Evolutionary conservation across 2,888 invertebrate species (phyloP).

Genomic region (Lucinisca nassula): DNA sequence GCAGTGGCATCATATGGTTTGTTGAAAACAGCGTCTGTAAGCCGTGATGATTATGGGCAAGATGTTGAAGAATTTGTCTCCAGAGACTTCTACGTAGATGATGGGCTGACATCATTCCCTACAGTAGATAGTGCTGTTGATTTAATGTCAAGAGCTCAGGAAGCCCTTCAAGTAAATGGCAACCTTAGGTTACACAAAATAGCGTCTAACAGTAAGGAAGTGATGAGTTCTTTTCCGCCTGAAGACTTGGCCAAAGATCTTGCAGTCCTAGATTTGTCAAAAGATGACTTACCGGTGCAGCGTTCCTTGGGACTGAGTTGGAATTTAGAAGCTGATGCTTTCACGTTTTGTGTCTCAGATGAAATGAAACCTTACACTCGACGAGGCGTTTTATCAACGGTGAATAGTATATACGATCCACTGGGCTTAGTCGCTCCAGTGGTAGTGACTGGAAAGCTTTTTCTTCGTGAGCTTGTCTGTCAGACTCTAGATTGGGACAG

Average conservation of each 20-base stretch:
- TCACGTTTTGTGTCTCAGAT: conserved; percentile 45
- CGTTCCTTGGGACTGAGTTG: conserved; percentile 72
- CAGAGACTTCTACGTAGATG: conserved; percentile 12
- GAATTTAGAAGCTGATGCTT: conserved; percentile 58
- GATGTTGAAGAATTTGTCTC: conserved; percentile 9
- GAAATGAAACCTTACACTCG: conserved; percentile 48
- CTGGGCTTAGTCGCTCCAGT: conserved; percentile 43
- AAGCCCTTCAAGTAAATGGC: neutral
- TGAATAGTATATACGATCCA: conserved; percentile 48
- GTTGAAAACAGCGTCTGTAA: conserved; percentile 33
- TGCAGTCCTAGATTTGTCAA: conserved; percentile 5
- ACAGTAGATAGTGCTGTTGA: neutral
- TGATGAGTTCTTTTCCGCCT: conserved; percentile 45
- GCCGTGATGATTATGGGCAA: neutral
- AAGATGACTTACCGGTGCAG: conserved; percentile 32
- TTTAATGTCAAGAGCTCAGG: neutral
- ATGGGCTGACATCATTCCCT: neutral
- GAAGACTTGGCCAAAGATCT: conserved; percentile 50
- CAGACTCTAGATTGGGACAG: conserved; percentile 68
- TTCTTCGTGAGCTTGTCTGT: conserved; percentile 63
- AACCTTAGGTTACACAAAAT: conserved; percentile 32
- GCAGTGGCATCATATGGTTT: conserved; percentile 25
- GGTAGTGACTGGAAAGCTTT: conserved; percentile 45
- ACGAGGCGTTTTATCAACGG: conserved; percentile 64
- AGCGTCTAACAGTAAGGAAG: conserved; percentile 1